These are phyloP conservation scores for Thymelicus acteon DNA, from an alignment of 2,888 invertebrate species.

Conservation along the genomic window DNA sequence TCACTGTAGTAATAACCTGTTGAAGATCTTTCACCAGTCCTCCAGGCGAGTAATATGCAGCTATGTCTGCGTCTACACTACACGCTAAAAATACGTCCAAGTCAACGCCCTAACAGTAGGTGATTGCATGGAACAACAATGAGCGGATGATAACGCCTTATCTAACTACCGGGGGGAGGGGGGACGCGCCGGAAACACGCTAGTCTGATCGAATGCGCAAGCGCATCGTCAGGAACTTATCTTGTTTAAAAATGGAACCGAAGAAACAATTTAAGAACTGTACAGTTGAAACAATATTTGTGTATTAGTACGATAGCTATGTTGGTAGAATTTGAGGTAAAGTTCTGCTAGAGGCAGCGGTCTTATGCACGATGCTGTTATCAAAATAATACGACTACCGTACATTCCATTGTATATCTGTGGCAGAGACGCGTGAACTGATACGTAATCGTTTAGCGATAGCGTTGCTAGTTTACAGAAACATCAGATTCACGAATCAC, in stretches of 20 bases:
- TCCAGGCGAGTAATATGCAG: neutral
- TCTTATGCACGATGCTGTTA: neutral
- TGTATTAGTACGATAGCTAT: too few relatives aligned
- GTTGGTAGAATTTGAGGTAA: too few relatives aligned
- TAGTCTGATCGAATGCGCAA: constrained; percentile 64
- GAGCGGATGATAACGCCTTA: constrained; percentile 82
- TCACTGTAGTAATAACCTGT: too few relatives aligned
- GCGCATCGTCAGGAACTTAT: constrained; percentile 22
- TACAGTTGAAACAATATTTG: too few relatives aligned
- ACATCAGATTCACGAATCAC: neutral
- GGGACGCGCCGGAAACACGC: constrained; percentile 69
- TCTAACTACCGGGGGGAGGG: constrained; percentile 59
- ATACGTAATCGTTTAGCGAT: neutral
- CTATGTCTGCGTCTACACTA: constrained; percentile 8
- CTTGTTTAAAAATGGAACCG: constrained; percentile 9
- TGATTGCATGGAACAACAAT: constrained; percentile 74
- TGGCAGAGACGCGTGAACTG: neutral
- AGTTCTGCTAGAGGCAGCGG: too few relatives aligned
- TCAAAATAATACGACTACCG: neutral
- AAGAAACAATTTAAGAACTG: neutral
- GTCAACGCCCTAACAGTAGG: constrained; percentile 70
- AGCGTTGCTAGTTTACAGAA: neutral
- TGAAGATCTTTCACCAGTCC: neutral
- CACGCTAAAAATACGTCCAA: constrained; percentile 56
- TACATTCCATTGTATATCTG: neutral